Percentiles rank a stretch among this genome's conserved stretches.
Evolutionary conservation across 2,797 vertebrate species (phyloP).

Genomic region (Mus minutoides): DNA sequence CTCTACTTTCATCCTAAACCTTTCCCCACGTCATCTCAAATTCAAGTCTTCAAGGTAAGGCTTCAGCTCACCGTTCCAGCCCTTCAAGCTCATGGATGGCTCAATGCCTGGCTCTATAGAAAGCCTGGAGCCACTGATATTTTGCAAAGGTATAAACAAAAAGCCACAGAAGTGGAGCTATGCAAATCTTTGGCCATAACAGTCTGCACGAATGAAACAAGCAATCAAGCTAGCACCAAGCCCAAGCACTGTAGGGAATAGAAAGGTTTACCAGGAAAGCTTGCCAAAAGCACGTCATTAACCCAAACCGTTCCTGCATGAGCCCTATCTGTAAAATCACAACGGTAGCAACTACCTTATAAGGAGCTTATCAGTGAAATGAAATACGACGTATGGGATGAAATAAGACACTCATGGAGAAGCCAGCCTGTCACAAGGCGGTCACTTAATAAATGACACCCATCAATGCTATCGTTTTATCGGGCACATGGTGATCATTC

Average conservation of each 20-base stretch:
- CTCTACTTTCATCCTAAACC: not conserved
- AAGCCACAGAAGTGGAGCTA: not conserved
- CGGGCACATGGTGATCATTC: not conserved
- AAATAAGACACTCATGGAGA: conserved; percentile 24
- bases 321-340: conserved; percentile 49
- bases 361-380: conserved; percentile 37
- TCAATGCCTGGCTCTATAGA: not conserved
- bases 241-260: not conserved
- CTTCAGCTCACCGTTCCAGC: not conserved
- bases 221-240: not conserved
- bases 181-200: not conserved
- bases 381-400: not conserved
- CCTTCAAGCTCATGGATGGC: not conserved
- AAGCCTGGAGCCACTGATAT: not conserved
- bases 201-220: not conserved
- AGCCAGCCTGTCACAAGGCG: not conserved
- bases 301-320: not conserved
- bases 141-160: not conserved
- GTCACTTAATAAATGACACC: not conserved
- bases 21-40: not conserved
- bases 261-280: conserved; percentile 36
- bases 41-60: not conserved
- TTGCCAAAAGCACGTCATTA: conserved; percentile 34
- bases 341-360: conserved; percentile 18
- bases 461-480: not conserved